A percentile compares a stretch with the other conserved stretches of the same genome.
These are phyloP conservation scores for Saccostrea cuccullata DNA, from an alignment of 1,140 invertebrate species.

Conservation along the genomic window DNA sequence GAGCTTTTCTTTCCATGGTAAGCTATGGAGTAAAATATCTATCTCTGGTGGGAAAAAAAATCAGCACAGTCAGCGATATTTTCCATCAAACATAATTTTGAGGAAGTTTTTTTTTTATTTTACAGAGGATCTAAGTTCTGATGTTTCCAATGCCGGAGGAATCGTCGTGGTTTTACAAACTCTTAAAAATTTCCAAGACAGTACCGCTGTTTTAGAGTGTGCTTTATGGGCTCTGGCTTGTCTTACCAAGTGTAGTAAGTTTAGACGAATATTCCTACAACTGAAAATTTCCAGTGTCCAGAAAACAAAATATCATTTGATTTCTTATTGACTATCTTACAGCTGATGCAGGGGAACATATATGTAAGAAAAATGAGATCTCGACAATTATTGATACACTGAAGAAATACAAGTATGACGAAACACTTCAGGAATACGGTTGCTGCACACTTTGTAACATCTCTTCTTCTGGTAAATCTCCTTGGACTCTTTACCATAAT, in stretches of 20 bases:
- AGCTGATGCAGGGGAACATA: background rate
- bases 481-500: background rate
- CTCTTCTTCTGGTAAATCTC: slow-evolving; percentile 52
- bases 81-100: too few species aligned
- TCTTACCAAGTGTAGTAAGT: slow-evolving; percentile 61
- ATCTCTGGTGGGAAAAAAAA: background rate
- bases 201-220: slow-evolving; percentile 57
- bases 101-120: too few species aligned
- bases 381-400: slow-evolving; percentile 50
- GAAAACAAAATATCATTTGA: too few species aligned
- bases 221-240: slow-evolving; percentile 64
- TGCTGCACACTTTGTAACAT: slow-evolving; percentile 62
- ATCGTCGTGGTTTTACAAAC: slow-evolving; percentile 54
- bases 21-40: background rate
- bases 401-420: slow-evolving; percentile 51
- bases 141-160: slow-evolving; percentile 63
- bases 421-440: slow-evolving; percentile 66
- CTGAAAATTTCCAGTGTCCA: too few species aligned
- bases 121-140: slow-evolving; percentile 63
- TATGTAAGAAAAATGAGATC: slow-evolving; percentile 39
- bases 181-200: slow-evolving; percentile 46
- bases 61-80: background rate
- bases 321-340: background rate
- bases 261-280: background rate
- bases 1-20: slow-evolving; percentile 65